Conservation (phyloP, 2,113 vertebrate species). For the Isurus oxyrinchus region DNA sequence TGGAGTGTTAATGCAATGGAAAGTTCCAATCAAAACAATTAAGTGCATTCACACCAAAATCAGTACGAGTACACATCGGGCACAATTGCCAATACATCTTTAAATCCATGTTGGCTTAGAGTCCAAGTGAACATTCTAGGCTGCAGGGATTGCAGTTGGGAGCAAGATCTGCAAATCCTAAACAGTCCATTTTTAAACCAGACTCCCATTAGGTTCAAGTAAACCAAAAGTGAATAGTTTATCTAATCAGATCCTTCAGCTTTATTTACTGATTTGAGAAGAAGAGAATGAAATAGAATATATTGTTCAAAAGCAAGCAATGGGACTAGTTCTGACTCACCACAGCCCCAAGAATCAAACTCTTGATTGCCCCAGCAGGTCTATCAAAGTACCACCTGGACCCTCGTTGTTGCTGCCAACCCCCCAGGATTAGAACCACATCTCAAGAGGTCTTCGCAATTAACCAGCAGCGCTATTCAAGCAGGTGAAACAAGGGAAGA, state of each 20-base stretch:
- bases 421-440: background rate
- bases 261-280: background rate
- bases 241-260: background rate
- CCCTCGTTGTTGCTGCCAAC: too few relatives aligned
- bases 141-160: background rate
- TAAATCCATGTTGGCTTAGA: background rate
- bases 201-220: background rate
- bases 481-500: background rate
- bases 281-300: background rate
- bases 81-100: background rate
- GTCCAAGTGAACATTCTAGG: background rate
- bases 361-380: background rate
- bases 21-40: background rate
- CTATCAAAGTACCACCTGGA: background rate
- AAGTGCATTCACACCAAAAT: background rate
- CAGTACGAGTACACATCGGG: background rate
- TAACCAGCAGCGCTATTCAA: background rate
- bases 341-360: background rate
- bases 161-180: background rate
- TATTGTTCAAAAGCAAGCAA: background rate
- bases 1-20: background rate
- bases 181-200: background rate
- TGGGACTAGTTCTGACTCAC: background rate
- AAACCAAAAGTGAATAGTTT: background rate
- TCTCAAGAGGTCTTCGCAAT: background rate